Percentiles rank a stretch among this genome's conserved stretches.
Evolutionary conservation across 1,140 invertebrate genomes (phyloP).

Genomic region (Aleiodes sp.): DNA sequence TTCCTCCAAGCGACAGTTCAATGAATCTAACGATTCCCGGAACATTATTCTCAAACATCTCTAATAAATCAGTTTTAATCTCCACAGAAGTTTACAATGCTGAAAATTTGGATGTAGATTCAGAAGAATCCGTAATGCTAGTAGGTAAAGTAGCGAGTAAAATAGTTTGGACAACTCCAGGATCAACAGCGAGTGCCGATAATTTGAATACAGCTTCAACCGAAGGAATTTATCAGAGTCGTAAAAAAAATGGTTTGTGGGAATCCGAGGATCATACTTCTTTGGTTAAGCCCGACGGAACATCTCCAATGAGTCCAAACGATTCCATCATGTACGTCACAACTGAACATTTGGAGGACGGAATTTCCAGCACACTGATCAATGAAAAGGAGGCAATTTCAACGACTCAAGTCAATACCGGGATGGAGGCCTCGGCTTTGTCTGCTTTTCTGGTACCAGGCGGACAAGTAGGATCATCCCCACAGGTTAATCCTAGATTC

Average conservation of each 20-base stretch:
- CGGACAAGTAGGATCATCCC: conserved; percentile 61
- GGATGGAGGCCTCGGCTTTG: conserved; percentile 60
- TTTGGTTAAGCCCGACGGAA: conserved; percentile 12
- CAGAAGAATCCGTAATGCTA: conserved; percentile 27
- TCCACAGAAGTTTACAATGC: conserved; percentile 37
- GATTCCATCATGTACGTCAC: neutral
- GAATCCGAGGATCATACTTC: conserved; percentile 25
- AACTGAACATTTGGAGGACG: neutral
- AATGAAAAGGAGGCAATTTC: neutral
- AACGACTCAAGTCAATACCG: conserved; percentile 34
- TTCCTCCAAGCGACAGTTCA: neutral
- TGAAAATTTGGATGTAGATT: conserved; percentile 45
- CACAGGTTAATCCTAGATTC: conserved; percentile 40
- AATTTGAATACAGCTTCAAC: conserved; percentile 30
- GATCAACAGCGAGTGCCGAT: neutral
- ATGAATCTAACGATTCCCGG: neutral
- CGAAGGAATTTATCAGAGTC: conserved; percentile 24
- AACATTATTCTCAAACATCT: neutral
- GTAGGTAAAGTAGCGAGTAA: conserved; percentile 43
- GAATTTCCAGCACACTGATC: neutral
- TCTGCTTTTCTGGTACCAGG: conserved; percentile 70
- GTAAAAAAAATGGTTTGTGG: conserved; percentile 28
- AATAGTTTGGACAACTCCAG: conserved; percentile 53
- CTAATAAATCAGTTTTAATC: neutral
- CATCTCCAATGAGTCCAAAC: conserved; percentile 21